Evolutionary conservation across 1,140 invertebrate genomes (phyloP).

Genomic region (Drosophila busckii): DNA sequence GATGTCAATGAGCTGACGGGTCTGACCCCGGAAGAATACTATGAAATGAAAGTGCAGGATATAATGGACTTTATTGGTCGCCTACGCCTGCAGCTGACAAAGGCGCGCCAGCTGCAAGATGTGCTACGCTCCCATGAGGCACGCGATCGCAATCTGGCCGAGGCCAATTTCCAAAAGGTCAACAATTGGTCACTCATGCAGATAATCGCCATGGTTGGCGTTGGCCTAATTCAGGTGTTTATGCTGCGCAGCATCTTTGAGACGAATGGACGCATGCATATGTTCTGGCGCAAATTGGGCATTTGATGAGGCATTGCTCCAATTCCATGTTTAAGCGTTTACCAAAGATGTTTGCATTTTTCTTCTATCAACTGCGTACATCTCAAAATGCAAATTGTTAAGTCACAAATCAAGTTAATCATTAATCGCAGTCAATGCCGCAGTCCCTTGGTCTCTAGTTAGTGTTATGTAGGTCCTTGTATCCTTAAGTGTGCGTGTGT

Average conservation of each 20-base stretch:
- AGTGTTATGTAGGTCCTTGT: constrained; percentile 3
- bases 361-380: background rate
- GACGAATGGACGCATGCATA: constrained; percentile 81
- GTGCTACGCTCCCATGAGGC: constrained; percentile 86
- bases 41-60: constrained; percentile 84
- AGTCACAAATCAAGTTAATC: constrained; percentile 24
- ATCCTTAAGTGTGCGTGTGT: constrained; percentile 1
- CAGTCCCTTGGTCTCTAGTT: constrained; percentile 21
- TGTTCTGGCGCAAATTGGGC: constrained; percentile 80
- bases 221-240: constrained; percentile 84
- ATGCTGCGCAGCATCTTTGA: constrained; percentile 86
- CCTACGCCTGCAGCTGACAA: constrained; percentile 82
- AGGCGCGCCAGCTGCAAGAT: constrained; percentile 86
- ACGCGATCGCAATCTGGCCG: constrained; percentile 88
- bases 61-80: constrained; percentile 83
- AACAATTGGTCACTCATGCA: constrained; percentile 87
- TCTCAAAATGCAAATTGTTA: constrained; percentile 18
- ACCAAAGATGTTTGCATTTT: constrained; percentile 53
- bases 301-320: constrained; percentile 52
- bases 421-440: constrained; percentile 11
- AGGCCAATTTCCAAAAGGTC: constrained; percentile 86
- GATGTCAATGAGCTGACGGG: constrained; percentile 75
- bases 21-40: constrained; percentile 80
- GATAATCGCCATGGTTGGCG: constrained; percentile 84
- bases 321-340: constrained; percentile 10